These are phyloP conservation scores for Zeus faber DNA, from an alignment of 2,113 vertebrate species.

Conservation along the genomic window DNA sequence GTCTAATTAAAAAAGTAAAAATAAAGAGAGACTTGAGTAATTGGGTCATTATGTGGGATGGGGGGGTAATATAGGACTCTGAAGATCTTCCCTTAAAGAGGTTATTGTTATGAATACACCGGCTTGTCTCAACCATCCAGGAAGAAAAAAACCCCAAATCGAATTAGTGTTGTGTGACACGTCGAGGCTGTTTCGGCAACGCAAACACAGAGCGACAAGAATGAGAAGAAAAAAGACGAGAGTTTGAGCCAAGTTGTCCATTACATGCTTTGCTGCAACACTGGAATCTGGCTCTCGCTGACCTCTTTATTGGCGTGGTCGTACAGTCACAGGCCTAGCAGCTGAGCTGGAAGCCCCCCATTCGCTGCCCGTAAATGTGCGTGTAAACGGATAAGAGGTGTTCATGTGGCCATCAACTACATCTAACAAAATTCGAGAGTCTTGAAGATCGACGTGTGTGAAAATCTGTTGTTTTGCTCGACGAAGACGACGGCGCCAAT, in stretches of 20 bases:
- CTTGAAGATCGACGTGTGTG: too few species aligned
- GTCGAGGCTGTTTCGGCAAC: not conserved
- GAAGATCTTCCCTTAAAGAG: too few species aligned
- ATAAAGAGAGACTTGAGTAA: too few species aligned
- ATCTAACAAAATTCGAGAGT: too few species aligned
- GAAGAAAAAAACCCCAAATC: not conserved
- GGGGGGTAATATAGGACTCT: too few species aligned
- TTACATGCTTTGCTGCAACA: slow-evolving; percentile 65
- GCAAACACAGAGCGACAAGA: not conserved
- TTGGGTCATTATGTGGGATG: too few species aligned
- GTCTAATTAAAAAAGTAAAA: slow-evolving; percentile 19
- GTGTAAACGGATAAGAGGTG: not conserved
- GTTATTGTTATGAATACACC: too few species aligned
- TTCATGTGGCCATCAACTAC: too few species aligned
- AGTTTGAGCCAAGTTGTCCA: slow-evolving; percentile 49
- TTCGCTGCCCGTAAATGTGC: not conserved
- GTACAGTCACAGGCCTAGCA: not conserved
- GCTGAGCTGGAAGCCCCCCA: not conserved
- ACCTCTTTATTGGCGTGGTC: slow-evolving; percentile 21
- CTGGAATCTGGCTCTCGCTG: slow-evolving; percentile 59
- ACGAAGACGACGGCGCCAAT: too few species aligned
- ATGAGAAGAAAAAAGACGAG: not conserved
- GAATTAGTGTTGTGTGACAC: not conserved
- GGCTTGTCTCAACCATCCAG: too few species aligned
- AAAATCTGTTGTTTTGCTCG: too few species aligned